Evolutionary conservation across 2,888 invertebrate species (phyloP).

Genomic region (Folsomia candida): DNA sequence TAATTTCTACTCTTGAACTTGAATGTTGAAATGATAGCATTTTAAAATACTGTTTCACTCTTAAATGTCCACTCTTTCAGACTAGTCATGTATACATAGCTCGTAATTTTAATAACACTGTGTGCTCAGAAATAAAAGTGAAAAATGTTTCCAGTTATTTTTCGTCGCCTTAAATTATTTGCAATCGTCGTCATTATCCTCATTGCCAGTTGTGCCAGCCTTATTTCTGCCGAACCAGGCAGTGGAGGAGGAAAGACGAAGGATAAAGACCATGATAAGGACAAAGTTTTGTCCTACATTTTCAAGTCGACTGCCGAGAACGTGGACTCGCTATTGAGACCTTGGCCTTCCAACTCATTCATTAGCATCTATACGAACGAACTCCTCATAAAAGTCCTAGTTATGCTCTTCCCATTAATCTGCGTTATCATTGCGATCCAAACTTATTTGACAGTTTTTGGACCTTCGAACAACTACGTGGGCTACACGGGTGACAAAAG

Average conservation of each 20-base stretch:
- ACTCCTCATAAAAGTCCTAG: constrained; percentile 28
- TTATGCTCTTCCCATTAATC: constrained; percentile 25
- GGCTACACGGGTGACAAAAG: constrained; percentile 1
- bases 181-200: too few relatives aligned
- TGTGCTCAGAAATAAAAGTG: too few relatives aligned
- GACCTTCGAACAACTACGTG: constrained; percentile 33
- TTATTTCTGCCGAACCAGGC: too few relatives aligned
- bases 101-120: background rate
- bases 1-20: background rate
- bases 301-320: background rate
- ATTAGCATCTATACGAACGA: constrained; percentile 29
- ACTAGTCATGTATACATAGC: background rate
- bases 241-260: too few relatives aligned
- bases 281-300: background rate
- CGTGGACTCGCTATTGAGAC: constrained; percentile 19
- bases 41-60: background rate
- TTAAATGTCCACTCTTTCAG: background rate
- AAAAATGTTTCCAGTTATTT: too few relatives aligned
- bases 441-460: constrained; percentile 35
- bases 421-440: constrained; percentile 33
- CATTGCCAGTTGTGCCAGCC: too few relatives aligned
- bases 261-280: too few relatives aligned
- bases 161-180: too few relatives aligned
- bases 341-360: constrained; percentile 31
- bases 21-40: background rate